Evolutionary conservation across 2,113 vertebrate genomes (phyloP).

Genomic region (Burhinus oedicnemus): DNA sequence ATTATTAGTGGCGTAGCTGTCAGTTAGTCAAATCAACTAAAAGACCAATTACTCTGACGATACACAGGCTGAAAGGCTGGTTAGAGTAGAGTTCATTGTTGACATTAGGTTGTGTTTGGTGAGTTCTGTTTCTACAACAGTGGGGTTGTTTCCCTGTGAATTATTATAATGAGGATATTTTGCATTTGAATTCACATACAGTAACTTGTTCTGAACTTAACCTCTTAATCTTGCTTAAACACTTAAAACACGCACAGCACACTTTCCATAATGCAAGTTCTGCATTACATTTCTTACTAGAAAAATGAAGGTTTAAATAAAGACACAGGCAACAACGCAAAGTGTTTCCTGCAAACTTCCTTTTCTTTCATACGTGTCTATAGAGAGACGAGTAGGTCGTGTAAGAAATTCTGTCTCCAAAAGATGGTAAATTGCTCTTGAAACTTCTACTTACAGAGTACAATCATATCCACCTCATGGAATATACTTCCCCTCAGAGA

Average conservation of each 20-base stretch:
- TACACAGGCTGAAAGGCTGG: constrained; percentile 85
- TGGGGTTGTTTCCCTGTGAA: not conserved
- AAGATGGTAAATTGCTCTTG: not conserved
- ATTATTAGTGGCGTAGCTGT: constrained; percentile 82
- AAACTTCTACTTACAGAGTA: not conserved
- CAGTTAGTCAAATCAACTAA: constrained; percentile 85
- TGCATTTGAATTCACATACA: constrained; percentile 56
- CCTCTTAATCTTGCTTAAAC: not conserved
- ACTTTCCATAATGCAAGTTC: not conserved
- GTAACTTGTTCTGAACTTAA: constrained; percentile 15
- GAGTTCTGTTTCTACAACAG: constrained; percentile 47
- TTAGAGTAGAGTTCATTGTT: constrained; percentile 77
- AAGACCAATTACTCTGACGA: constrained; percentile 87
- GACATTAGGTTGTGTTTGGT: constrained; percentile 63
- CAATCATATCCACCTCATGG: not conserved
- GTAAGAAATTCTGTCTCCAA: constrained; percentile 3
- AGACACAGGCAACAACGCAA: not conserved
- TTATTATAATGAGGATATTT: constrained; percentile 80
- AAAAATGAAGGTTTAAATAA: not conserved
- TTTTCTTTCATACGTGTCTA: not conserved
- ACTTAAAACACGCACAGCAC: not conserved
- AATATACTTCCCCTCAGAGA: constrained; percentile 12
- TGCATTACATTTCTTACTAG: not conserved
- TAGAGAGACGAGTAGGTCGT: not conserved
- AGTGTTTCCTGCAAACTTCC: not conserved